Evolutionary conservation across 1,140 invertebrate species (phyloP).

Genomic region (Aradophagus sp.): DNA sequence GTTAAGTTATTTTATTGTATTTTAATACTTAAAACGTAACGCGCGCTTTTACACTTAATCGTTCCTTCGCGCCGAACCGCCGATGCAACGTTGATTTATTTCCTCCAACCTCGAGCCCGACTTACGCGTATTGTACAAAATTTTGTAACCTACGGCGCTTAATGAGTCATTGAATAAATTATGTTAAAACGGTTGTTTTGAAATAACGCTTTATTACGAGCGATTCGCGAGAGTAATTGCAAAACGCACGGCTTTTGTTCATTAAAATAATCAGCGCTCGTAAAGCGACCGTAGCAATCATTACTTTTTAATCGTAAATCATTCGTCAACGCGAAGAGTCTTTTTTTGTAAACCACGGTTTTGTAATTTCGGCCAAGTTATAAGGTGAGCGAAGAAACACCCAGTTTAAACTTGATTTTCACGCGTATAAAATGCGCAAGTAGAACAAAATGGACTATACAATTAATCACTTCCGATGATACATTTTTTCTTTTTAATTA

Average conservation of each 20-base stretch:
- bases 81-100: conserved; percentile 11
- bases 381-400: too few relatives aligned
- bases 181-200: conserved; percentile 7
- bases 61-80: background rate
- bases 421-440: too few relatives aligned
- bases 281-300: conserved; percentile 23
- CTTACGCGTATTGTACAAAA: conserved; percentile 11
- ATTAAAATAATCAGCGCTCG: conserved; percentile 31
- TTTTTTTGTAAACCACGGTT: too few relatives aligned
- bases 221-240: conserved; percentile 24
- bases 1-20: conserved; percentile 37
- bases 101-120: conserved; percentile 1
- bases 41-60: conserved; percentile 24
- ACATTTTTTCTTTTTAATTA: too few relatives aligned
- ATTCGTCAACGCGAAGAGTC: too few relatives aligned
- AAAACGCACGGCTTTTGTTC: conserved; percentile 18
- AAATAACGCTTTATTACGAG: conserved; percentile 17
- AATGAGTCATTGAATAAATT: conserved; percentile 32
- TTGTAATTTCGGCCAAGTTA: too few relatives aligned
- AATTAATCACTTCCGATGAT: too few relatives aligned
- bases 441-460: too few relatives aligned
- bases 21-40: conserved; percentile 34
- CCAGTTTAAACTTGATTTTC: too few relatives aligned
- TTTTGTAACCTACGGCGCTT: conserved; percentile 8
- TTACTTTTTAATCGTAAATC: conserved; percentile 19